Conservation (phyloP, 2,888 invertebrate genomes). For the Opisthograptis luteolata region DNA sequence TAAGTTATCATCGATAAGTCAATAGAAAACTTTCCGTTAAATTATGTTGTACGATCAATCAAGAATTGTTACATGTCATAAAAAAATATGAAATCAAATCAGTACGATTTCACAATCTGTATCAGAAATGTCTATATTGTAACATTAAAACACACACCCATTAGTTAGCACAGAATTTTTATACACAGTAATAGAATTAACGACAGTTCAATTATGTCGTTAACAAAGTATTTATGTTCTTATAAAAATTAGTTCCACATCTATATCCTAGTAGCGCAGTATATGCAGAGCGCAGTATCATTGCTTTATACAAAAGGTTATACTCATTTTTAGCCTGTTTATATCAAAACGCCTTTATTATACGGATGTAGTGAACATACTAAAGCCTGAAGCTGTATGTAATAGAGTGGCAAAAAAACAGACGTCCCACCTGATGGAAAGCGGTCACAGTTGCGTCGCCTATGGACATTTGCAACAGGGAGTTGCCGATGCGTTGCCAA, state of each 20-base stretch:
- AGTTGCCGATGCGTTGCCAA: too few species aligned
- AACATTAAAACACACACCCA: conserved; percentile 22
- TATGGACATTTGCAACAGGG: too few species aligned
- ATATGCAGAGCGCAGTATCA: conserved; percentile 7
- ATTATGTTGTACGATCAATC: conserved; percentile 9
- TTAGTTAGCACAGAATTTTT: conserved; percentile 27
- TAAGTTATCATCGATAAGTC: conserved; percentile 1
- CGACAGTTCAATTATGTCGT: conserved; percentile 50
- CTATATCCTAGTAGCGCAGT: conserved; percentile 44
- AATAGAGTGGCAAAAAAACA: too few species aligned
- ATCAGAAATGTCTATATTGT: conserved; percentile 12
- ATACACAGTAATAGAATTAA: conserved; percentile 25
- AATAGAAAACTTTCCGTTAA: conserved; percentile 4
- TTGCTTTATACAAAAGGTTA: neutral
- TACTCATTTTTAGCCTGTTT: too few species aligned
- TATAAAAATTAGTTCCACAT: conserved; percentile 62
- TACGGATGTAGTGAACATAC: too few species aligned
- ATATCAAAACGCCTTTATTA: too few species aligned
- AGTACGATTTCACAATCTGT: conserved; percentile 14
- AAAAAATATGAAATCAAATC: conserved; percentile 20
- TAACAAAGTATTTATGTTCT: conserved; percentile 43
- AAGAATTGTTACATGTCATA: conserved; percentile 11
- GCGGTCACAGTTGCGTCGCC: too few species aligned
- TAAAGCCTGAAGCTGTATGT: too few species aligned
- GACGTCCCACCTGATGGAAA: too few species aligned